Conservation (phyloP, 2,888 invertebrate species). For the Silvanus unidentatus region DNA sequence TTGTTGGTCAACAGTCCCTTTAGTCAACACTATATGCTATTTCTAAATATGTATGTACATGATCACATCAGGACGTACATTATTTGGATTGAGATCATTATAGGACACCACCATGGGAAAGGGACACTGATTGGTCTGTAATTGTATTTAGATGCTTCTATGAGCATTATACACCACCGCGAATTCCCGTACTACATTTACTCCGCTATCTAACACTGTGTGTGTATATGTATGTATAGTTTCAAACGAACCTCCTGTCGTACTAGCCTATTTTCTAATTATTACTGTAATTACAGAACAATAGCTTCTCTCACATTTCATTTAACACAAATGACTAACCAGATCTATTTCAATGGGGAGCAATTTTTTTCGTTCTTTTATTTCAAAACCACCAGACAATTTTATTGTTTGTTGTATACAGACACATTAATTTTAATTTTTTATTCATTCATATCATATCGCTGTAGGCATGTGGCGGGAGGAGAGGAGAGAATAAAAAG, state of each 20-base stretch:
- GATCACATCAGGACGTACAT: conserved; percentile 12
- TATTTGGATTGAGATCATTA: conserved; percentile 19
- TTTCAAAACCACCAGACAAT: too few relatives aligned
- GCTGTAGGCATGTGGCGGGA: too few relatives aligned
- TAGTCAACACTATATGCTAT: conserved; percentile 1
- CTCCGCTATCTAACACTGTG: conserved; percentile 6
- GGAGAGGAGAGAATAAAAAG: too few relatives aligned
- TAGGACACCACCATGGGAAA: conserved; percentile 17
- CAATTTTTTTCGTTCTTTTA: background rate
- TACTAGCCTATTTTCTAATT: conserved; percentile 22
- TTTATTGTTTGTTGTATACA: too few relatives aligned
- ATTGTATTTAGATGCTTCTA: conserved; percentile 27
- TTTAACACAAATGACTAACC: conserved; percentile 16
- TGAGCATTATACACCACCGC: conserved; percentile 20
- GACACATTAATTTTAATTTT: too few relatives aligned
- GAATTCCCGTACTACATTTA: conserved; percentile 20
- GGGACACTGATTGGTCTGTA: conserved; percentile 28
- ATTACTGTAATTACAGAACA: conserved; percentile 23
- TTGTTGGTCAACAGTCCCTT: conserved; percentile 2
- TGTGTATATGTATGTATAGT: too few relatives aligned
- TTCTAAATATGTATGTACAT: conserved; percentile 16
- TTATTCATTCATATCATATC: too few relatives aligned
- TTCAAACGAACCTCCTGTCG: conserved; percentile 1
- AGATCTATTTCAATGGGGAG: background rate
- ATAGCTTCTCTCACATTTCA: conserved; percentile 22